Base-by-base conservation (phyloP, 2,797 vertebrate species). In the Falco berigora region DNA sequence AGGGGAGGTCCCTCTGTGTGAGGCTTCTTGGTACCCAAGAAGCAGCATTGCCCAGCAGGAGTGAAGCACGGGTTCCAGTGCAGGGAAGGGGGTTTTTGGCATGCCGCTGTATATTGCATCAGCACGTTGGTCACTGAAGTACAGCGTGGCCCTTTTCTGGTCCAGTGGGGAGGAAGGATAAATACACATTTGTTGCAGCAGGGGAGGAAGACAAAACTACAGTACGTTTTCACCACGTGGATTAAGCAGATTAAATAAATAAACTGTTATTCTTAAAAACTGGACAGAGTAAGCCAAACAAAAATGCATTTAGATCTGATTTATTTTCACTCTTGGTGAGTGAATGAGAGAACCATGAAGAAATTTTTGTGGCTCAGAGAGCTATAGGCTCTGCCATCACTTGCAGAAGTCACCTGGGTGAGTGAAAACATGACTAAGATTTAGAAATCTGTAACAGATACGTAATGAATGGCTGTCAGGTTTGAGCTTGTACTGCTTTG, bases 131-230 rank as follows among this genome's bases (percentile, higher is more conserved):
- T 73, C 84, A 62, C 32, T 59, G 24, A 50, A 74, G 93, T 91
- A 86, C 91, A 93, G 47, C 15, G 3, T 69, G 78, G 64, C 44
- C 78, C 81, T 95, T 94, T 94, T 95, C 94, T 96, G 95, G 61
- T 94, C 73, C 88, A 59, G 58, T 32, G 47, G 50, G 82, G 78
- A 79, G 84, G 59, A 81, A 92, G 53, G 87, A 69, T 92, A 69
- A 79, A 72, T 46, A 34, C 36, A 64, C 46, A 77, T 82, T 72
- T 85, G 10, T 49, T 85, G 59, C 46, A 46, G 55, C 42, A 84
- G 19, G 32, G 59, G 81, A 78, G 42, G 56, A 76, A 49, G 38
- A 40, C 50, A 71, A 80, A 86, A 50, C 34, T 68, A 1, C 69
- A 46, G 56, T 68, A 75, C 4, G 1, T 53, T 68, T 91, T 38